Evolutionary conservation across 2,888 invertebrate species (phyloP), one percentile per base, ranked within the genome.

Genomic region (Tetropium fuscum): DNA sequence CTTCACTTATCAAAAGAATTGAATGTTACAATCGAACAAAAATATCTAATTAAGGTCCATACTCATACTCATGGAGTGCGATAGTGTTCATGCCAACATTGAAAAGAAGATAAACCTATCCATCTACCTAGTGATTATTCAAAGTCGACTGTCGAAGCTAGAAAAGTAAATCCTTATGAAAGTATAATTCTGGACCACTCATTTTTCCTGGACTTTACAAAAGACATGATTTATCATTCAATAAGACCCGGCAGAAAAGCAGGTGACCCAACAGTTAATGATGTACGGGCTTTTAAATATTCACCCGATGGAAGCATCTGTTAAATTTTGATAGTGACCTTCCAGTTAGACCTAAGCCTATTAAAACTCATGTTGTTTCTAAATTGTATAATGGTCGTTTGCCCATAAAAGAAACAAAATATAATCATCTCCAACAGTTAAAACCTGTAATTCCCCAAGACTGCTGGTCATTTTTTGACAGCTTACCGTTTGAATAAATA

Each of bases 371-470:
- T 30, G 10, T 2, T 10, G n/a, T 30, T 30, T 10, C 30, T 10
- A 3, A n/a, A 10, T 5, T 30, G 2, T 11, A 30, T 30, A 30
- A 30, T 30, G 5, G 11, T 1, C 30, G 30, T 10, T 10, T 30
- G 30, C 30, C 5, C 2, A 30, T 30, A 30, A 30, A 30, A 30
- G 11, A 30, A 51, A 22, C 13, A n/a, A 51, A 51, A 22, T 55
- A 32, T 27, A 10, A 38, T n/a, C 55, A 55, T 18, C 43, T 54
- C 7, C 54, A 54, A 16, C 18, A 43, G 13, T 44, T 54, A 19
- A 54, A 54, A 34, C 3, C 36, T n/a, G 54, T 54, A 20, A 30
- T 54, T n/a, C 44, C 54, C 3, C 19, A 20, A 5, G 54, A 44
- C 19, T 43, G 34, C 34, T 32, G 43, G 43, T 10, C 44, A 34